A percentile compares a stretch with the other conserved stretches of the same genome.
Conservation (phyloP, 1,140 invertebrate species). For the Vanessa atalanta region DNA sequence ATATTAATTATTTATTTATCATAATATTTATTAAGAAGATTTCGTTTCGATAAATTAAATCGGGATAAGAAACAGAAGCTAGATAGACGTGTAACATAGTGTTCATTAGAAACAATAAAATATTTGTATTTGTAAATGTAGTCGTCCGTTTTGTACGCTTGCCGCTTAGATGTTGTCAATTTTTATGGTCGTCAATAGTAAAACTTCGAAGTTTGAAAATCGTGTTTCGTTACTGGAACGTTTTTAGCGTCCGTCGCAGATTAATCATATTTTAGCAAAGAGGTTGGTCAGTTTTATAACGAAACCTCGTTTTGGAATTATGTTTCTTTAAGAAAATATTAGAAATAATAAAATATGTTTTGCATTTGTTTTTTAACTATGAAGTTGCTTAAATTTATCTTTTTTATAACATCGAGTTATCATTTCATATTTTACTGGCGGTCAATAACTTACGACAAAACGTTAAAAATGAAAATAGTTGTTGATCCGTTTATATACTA, state of each 20-base stretch:
- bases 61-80: neutral
- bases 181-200: neutral
- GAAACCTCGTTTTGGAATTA: too few species aligned
- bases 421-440: too few species aligned
- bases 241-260: too few species aligned
- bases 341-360: too few species aligned
- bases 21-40: neutral
- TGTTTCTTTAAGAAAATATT: too few species aligned
- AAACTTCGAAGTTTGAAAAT: neutral
- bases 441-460: too few species aligned
- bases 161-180: neutral
- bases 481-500: too few species aligned
- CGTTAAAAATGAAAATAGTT: too few species aligned
- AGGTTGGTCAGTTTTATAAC: neutral
- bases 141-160: constrained; percentile 27
- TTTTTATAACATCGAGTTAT: too few species aligned
- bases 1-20: too few species aligned
- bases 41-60: neutral
- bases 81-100: constrained; percentile 9
- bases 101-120: constrained; percentile 31
- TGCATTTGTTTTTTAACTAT: too few species aligned
- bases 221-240: neutral
- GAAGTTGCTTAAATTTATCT: too few species aligned
- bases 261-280: neutral
- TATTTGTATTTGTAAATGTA: constrained; percentile 16